Evolutionary conservation across 2,113 vertebrate species (phyloP), one percentile per base, ranked within the genome.

Genomic region (Mastomys coucha): DNA sequence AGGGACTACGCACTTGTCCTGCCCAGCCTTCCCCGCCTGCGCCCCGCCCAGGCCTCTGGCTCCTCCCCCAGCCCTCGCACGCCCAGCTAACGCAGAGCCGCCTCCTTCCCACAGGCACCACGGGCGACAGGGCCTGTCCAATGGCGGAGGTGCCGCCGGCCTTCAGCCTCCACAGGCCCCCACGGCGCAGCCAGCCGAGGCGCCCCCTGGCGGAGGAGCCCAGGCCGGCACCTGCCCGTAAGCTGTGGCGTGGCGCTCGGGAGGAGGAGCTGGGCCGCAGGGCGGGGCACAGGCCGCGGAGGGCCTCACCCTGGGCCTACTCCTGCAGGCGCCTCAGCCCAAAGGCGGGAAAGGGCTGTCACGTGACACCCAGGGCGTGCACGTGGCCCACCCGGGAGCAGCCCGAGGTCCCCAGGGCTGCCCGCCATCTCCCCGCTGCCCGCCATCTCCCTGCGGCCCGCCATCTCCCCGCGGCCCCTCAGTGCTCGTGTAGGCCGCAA

Each of bases 41-140:
- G 2, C 58, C n/a, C 39, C 1, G 4, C 56, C 7, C 22, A 1
- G n/a, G 26, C 2, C 8, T 17, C 82, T 0, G 3, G 42, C 84
- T 33, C 60, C n/a, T 11, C 53, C 60, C n/a, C n/a, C n/a, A 1
- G 13, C n/a, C 58, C 20, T 13, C 36, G 22, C 80, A 60, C 22
- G 2, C 53, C 24, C 16, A 13, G 51, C 31, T 12, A 10, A 12
- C 33, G 4, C 78, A 56, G 19, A n/a, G 78, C 78, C 20, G 9
- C 78, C 51, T 11, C 51, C 77, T 0, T 19, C 17, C 5, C 58
- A 19, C 26, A 20, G 51, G 36, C 56, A 22, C 80, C 11, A 1
- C 80, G 22, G 5, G 33, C 1, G 4, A 56, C 78, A 24, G 9
- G 78, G 51, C 53, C 80, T 5, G 20, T 11, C 53, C 80, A n/a